phyloP scores from a whole-genome alignment of 2,888 invertebrate species.

The Drymonia ruficornis region DNA sequence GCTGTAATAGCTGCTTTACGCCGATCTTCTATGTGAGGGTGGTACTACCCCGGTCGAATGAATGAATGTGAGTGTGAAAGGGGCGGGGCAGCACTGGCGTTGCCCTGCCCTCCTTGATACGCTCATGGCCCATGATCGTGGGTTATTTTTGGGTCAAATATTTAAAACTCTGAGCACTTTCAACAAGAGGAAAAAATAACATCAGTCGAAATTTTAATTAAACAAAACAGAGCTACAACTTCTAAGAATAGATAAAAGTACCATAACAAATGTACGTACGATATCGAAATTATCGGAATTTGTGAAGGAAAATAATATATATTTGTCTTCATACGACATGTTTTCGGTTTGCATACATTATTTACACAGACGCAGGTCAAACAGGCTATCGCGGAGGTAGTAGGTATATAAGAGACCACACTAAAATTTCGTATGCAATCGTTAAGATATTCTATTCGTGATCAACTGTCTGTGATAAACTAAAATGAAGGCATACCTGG shows the following conservation, averaged over 20 bases:
- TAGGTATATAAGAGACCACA: constrained; percentile 42
- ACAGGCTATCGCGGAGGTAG: constrained; percentile 32
- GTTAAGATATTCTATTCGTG: constrained; percentile 15
- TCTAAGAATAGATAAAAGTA: constrained; percentile 3
- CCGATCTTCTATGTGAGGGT: too few relatives aligned
- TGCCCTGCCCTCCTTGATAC: too few relatives aligned
- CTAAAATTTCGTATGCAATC: constrained; percentile 20
- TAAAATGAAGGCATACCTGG: constrained; percentile 54
- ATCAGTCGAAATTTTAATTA: too few relatives aligned
- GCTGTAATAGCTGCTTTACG: too few relatives aligned
- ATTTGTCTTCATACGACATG: constrained; percentile 11
- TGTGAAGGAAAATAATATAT: constrained; percentile 46
- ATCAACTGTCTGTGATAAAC: constrained; percentile 26
- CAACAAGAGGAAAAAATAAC: too few relatives aligned
- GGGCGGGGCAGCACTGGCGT: too few relatives aligned
- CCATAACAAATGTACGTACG: background rate
- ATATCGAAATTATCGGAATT: constrained; percentile 38
- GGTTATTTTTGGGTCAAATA: too few relatives aligned
- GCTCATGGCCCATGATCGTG: too few relatives aligned
- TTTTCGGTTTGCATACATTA: constrained; percentile 33
- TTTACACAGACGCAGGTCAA: constrained; percentile 44
- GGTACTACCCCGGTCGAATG: too few relatives aligned
- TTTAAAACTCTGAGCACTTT: too few relatives aligned
- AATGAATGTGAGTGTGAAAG: too few relatives aligned
- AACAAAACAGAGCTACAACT: background rate